Evolutionary conservation across 2,888 invertebrate species (phyloP).

Genomic region (Napeogenes inachia): DNA sequence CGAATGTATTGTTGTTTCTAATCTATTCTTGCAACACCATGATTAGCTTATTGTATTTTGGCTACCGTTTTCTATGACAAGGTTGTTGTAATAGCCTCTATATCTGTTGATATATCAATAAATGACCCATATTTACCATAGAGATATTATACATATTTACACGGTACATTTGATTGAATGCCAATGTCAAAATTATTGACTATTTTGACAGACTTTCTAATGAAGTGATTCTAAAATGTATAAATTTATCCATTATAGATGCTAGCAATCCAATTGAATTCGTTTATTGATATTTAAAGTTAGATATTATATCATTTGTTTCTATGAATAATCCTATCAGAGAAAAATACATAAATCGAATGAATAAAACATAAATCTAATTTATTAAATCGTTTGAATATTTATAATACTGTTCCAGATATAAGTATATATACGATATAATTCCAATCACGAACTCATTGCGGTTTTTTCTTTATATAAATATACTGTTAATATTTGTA

Average conservation of each 20-base stretch:
- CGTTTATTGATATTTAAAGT: too few species aligned
- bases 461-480: too few species aligned
- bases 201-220: conserved; percentile 6
- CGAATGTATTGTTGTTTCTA: conserved; percentile 36
- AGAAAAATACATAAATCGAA: too few species aligned
- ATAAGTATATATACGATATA: too few species aligned
- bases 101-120: conserved; percentile 50
- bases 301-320: too few species aligned
- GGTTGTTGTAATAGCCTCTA: conserved; percentile 57
- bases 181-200: not conserved
- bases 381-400: too few species aligned
- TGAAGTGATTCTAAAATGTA: not conserved
- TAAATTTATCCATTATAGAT: not conserved
- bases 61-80: conserved; percentile 71
- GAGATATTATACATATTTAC: conserved; percentile 17
- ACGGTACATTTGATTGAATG: conserved; percentile 15
- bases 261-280: too few species aligned
- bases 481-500: too few species aligned
- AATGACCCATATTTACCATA: conserved; percentile 33
- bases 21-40: conserved; percentile 51
- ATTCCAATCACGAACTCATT: too few species aligned
- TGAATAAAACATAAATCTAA: too few species aligned
- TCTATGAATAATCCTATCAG: too few species aligned
- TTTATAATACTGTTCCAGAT: too few species aligned
- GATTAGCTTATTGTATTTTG: conserved; percentile 66